Percentiles rank a stretch among this genome's conserved stretches.
These are phyloP conservation scores for Melinopterus prodromus DNA, from an alignment of 2,888 invertebrate species.

Conservation along the genomic window DNA sequence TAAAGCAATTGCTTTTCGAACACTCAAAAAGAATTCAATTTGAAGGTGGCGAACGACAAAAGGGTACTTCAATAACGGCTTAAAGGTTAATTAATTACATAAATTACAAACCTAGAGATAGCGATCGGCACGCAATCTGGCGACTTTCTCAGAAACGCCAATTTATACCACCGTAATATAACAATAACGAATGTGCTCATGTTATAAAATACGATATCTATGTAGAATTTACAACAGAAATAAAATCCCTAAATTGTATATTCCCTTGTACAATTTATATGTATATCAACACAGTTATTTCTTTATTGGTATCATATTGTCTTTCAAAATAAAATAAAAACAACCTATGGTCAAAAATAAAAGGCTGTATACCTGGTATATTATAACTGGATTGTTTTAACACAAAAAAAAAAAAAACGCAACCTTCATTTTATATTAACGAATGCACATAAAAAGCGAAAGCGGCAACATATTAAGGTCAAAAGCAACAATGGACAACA, in stretches of 20 bases:
- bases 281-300: neutral
- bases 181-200: neutral
- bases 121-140: neutral
- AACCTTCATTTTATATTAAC: neutral
- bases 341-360: no score
- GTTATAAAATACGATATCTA: neutral
- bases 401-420: neutral
- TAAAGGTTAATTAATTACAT: neutral
- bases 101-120: neutral
- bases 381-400: no score
- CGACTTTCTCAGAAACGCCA: neutral
- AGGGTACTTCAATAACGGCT: neutral
- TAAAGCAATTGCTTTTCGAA: neutral
- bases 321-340: neutral
- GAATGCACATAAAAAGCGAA: neutral
- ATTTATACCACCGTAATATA: neutral
- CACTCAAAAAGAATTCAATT: neutral
- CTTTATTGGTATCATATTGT: neutral
- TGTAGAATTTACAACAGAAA: neutral
- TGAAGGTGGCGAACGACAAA: neutral
- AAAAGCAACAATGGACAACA: neutral
- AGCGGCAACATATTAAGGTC: neutral
- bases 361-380: no score
- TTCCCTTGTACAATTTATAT: no score
- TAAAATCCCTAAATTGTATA: no score